Conservation (phyloP, 53 echinoderm and acorn worm genomes). For the Apostichopus leukothele region DNA sequence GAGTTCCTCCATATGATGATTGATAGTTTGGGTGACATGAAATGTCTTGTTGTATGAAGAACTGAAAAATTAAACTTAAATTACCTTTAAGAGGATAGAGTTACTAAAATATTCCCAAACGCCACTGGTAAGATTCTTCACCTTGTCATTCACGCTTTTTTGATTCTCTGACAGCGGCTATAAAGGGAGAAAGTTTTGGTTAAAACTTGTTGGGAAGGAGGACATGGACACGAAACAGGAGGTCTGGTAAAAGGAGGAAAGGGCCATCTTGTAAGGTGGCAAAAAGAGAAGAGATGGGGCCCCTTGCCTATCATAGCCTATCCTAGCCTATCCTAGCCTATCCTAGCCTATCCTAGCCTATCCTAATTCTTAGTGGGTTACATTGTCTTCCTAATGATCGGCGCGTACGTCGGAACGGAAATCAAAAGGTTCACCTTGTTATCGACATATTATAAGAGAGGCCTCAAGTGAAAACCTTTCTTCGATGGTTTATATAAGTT, state of each 20-base stretch:
- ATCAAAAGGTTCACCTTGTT: too few species aligned
- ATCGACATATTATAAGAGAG: too few species aligned
- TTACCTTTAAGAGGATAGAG: not conserved
- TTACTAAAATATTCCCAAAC: not conserved
- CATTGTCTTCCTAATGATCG: too few species aligned
- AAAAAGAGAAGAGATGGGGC: not conserved
- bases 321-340: too few species aligned
- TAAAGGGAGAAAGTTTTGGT: not conserved
- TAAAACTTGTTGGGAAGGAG: not conserved
- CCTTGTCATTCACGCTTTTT: not conserved
- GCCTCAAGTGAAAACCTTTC: too few species aligned
- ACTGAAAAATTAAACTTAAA: not conserved
- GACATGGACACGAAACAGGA: not conserved
- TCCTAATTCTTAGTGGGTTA: too few species aligned
- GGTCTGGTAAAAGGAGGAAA: not conserved
- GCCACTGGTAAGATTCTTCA: not conserved
- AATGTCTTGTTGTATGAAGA: constrained; percentile 8
- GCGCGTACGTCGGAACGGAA: too few species aligned
- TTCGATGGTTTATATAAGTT: too few species aligned
- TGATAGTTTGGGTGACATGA: not conserved
- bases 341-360: too few species aligned
- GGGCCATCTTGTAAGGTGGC: not conserved
- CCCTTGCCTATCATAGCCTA: not conserved
- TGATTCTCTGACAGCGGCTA: not conserved
- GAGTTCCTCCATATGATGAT: not conserved